Evolutionary conservation across 2,113 vertebrate species (phyloP).

Genomic region (Pseudorasbora parva): DNA sequence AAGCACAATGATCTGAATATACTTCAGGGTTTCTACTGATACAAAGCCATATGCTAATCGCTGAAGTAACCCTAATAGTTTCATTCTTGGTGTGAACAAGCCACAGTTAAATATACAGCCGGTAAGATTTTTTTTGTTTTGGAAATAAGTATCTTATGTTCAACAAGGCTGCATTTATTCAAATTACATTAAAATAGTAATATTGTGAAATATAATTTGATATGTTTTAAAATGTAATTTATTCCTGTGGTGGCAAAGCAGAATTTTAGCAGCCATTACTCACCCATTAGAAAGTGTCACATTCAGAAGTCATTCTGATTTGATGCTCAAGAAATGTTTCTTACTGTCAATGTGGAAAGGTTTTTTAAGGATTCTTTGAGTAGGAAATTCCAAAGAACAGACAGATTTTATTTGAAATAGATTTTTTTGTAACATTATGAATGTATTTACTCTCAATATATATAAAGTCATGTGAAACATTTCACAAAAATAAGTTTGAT

Average conservation of each 20-base stretch:
- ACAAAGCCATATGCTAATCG: too few relatives aligned
- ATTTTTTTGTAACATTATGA: too few relatives aligned
- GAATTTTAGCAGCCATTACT: not conserved
- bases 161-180: not conserved
- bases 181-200: not conserved
- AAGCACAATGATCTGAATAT: too few relatives aligned
- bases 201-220: not conserved
- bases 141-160: not conserved
- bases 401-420: not conserved
- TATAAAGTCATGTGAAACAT: too few relatives aligned
- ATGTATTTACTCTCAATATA: too few relatives aligned
- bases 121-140: not conserved
- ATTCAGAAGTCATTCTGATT: not conserved
- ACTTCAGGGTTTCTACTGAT: too few relatives aligned
- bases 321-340: too few relatives aligned
- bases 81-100: too few relatives aligned
- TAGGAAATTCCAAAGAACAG: not conserved
- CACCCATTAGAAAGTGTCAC: too few relatives aligned
- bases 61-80: too few relatives aligned
- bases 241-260: not conserved
- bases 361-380: not conserved
- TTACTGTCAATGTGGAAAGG: not conserved
- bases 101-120: not conserved
- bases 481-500: too few relatives aligned
- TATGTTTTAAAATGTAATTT: not conserved